These are phyloP conservation scores for Apodemia duryi DNA, from an alignment of 2,888 invertebrate species.

Conservation along the genomic window DNA sequence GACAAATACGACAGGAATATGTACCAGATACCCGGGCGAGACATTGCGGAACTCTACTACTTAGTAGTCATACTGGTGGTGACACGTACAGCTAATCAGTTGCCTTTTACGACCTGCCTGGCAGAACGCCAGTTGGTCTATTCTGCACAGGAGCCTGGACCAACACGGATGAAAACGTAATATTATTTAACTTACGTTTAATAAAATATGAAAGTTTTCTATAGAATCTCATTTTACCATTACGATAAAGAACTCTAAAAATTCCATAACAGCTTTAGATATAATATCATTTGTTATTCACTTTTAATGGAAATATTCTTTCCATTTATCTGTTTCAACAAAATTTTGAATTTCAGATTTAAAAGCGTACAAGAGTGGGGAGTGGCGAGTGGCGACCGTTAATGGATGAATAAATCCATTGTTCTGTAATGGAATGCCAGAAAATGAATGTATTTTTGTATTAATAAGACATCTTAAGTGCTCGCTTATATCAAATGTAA, in stretches of 20 bases:
- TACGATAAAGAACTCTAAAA: not conserved
- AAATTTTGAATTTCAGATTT: slow-evolving; percentile 55
- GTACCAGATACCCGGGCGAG: too few relatives aligned
- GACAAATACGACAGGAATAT: too few relatives aligned
- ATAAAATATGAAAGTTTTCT: not conserved
- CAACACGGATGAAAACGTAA: too few relatives aligned
- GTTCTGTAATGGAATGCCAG: slow-evolving; percentile 52
- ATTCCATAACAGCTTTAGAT: slow-evolving; percentile 27
- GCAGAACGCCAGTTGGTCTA: too few relatives aligned
- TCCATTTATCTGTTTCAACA: slow-evolving; percentile 59
- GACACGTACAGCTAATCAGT: too few relatives aligned
- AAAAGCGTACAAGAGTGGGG: slow-evolving; percentile 29
- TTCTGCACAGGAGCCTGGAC: too few relatives aligned
- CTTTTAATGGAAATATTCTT: slow-evolving; percentile 46
- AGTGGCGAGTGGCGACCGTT: slow-evolving; percentile 42
- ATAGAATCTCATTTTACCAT: not conserved
- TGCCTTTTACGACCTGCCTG: too few relatives aligned
- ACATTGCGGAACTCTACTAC: too few relatives aligned
- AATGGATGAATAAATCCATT: slow-evolving; percentile 55
- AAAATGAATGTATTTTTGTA: slow-evolving; percentile 31
- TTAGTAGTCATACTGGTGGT: too few relatives aligned
- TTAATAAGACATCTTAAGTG: slow-evolving; percentile 39
- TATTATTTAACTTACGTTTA: too few relatives aligned
- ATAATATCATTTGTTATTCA: slow-evolving; percentile 40
- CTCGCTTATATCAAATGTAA: slow-evolving; percentile 32